Base-by-base conservation (phyloP, 2,888 invertebrate genomes). In the Melanostoma mellinum region DNA sequence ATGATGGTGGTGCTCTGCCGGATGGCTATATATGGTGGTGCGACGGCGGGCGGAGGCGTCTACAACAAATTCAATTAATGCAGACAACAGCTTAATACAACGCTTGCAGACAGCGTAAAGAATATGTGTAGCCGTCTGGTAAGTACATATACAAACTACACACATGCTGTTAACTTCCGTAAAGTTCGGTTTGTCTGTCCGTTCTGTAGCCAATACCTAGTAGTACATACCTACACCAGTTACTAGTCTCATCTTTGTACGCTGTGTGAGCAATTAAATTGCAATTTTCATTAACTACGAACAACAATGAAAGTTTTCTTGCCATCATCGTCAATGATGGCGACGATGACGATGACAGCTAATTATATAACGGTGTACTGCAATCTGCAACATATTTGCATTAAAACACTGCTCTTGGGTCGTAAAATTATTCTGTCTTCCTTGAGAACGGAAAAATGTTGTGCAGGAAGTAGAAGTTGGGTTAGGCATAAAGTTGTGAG, bases 261-360 rank as follows among this genome's bases (percentile, higher is more conserved):
- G 65, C 30, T 48, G 63, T 58, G 63, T 56, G 58, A 38, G 69
- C 68, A 84, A 84, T 84, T 78, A 84, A 74, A 78, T 74, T 65
- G 69, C 78, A 84, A 71, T 84, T 84, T 84, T 84, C 82, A 84
- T 84, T 84, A 84, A 58, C 82, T 78, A 84, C 65, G 82, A 84
- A 84, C 82, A 84, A 84, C 82, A 84, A 78, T 78, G 69, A 84
- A 78, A 65, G 82, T 65, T 74, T 71, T 46, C 78, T 68, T 74
- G 20, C 20, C 20, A 58, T 69, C 69, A 74, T 58, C 82, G 56
- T 78, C 53, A 78, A 65, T 46, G 60, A 65, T 65, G 33, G 42
- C 46, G 36, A 46, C 33, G 55, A 53, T 33, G 3, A 48, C 65
- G 76, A 56, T 81, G 81, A 73, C 81, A 82, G 77, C 72, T 78